phyloP scores from a whole-genome alignment of 1,140 invertebrate species.

The Drosophila gunungcola region DNA sequence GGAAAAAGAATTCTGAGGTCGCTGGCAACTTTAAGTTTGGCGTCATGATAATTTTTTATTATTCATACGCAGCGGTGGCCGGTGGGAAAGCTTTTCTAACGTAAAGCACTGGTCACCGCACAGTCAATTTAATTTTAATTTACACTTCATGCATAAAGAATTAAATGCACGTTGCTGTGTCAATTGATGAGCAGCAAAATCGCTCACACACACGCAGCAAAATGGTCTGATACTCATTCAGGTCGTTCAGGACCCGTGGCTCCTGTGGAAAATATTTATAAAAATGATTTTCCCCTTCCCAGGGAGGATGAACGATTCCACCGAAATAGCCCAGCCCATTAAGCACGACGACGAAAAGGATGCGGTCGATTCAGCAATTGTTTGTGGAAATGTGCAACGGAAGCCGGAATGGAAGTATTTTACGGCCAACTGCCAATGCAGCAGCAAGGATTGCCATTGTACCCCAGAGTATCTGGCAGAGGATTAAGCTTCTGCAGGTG shows the following conservation, averaged over 20 bases:
- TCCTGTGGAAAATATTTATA: conserved; percentile 65
- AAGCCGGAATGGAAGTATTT: conserved; percentile 53
- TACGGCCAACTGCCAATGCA: conserved; percentile 51
- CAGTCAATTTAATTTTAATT: conserved; percentile 80
- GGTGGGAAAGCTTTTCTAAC: conserved; percentile 51
- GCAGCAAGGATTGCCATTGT: conserved; percentile 2
- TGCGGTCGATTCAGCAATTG: conserved; percentile 54
- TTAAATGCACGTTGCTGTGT: conserved; percentile 57
- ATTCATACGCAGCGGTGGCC: conserved; percentile 62
- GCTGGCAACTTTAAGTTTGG: conserved; percentile 58
- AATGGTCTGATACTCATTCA: conserved; percentile 32
- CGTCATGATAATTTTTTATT: conserved; percentile 57
- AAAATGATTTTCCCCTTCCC: conserved; percentile 54
- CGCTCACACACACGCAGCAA: conserved; percentile 11
- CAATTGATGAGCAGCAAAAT: conserved; percentile 64
- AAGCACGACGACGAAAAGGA: conserved; percentile 59
- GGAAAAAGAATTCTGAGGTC: conserved; percentile 57
- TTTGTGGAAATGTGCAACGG: conserved; percentile 54
- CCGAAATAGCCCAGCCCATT: conserved; percentile 61
- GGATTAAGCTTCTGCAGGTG: conserved; percentile 26
- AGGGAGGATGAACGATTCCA: not conserved
- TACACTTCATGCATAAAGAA: conserved; percentile 76
- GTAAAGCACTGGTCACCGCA: conserved; percentile 51
- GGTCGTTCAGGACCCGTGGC: conserved; percentile 11
- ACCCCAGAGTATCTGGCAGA: conserved; percentile 2